Conservation (phyloP, 2,113 vertebrate species). For the Passer montanus region DNA sequence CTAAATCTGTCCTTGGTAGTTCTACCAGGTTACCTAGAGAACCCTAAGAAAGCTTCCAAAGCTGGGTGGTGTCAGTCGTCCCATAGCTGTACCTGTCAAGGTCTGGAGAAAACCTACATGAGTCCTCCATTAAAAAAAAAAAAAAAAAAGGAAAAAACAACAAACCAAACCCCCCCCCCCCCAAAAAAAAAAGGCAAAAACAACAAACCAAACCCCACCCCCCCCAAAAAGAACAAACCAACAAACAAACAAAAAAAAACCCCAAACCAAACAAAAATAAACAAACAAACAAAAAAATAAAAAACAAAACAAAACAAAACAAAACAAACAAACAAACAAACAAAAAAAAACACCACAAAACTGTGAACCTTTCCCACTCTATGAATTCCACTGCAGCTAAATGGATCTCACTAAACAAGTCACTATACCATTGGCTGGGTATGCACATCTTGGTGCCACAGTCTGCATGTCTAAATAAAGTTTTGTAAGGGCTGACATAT, state of each 20-base stretch:
- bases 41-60: neutral
- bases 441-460: neutral
- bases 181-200: no score
- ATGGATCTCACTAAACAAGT: neutral
- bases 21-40: neutral
- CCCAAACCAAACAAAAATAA: no score
- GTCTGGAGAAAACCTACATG: neutral
- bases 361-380: accelerated
- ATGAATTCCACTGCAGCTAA: neutral
- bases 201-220: no score
- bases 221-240: no score
- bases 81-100: neutral
- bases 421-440: accelerated
- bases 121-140: neutral
- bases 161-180: no score
- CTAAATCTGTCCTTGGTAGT: neutral
- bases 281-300: no score
- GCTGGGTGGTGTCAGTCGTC: accelerated
- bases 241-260: no score
- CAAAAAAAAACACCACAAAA: no score
- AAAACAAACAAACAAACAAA: neutral
- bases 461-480: neutral
- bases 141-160: neutral
- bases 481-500: neutral
- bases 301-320: no score